Conservation (phyloP, 2,888 invertebrate species). For the Ptilodon capucinus region DNA sequence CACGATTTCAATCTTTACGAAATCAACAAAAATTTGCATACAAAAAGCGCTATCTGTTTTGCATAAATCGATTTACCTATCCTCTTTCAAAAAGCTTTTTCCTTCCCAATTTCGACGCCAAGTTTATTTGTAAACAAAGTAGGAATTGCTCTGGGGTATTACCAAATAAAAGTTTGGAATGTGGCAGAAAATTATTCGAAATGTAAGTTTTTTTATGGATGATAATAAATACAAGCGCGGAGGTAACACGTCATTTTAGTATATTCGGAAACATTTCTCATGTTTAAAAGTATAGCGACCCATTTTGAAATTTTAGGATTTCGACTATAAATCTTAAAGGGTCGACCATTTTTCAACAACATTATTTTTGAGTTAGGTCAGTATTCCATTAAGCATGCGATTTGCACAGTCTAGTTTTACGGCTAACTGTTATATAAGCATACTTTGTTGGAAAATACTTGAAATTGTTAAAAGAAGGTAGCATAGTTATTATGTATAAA, state of each 20-base stretch:
- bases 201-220: constrained; percentile 49
- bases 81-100: constrained; percentile 77
- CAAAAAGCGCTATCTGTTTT: constrained; percentile 80
- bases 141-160: constrained; percentile 77
- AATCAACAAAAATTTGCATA: constrained; percentile 80
- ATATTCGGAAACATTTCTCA: constrained; percentile 27
- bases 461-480: too few relatives aligned
- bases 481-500: too few relatives aligned
- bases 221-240: constrained; percentile 42
- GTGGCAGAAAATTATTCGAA: constrained; percentile 60
- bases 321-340: too few relatives aligned
- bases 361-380: too few relatives aligned
- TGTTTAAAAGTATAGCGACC: too few relatives aligned
- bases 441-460: not conserved
- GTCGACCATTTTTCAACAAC: too few relatives aligned
- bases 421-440: not conserved
- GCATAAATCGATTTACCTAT: constrained; percentile 81
- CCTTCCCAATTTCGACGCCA: constrained; percentile 75
- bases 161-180: constrained; percentile 74
- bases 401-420: not conserved
- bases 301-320: too few relatives aligned
- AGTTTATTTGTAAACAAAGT: constrained; percentile 81
- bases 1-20: constrained; percentile 77
- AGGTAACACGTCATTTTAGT: constrained; percentile 31
- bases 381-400: too few relatives aligned